Base-by-base conservation (phyloP, 1,140 invertebrate species). In the Drosophila leontia region DNA sequence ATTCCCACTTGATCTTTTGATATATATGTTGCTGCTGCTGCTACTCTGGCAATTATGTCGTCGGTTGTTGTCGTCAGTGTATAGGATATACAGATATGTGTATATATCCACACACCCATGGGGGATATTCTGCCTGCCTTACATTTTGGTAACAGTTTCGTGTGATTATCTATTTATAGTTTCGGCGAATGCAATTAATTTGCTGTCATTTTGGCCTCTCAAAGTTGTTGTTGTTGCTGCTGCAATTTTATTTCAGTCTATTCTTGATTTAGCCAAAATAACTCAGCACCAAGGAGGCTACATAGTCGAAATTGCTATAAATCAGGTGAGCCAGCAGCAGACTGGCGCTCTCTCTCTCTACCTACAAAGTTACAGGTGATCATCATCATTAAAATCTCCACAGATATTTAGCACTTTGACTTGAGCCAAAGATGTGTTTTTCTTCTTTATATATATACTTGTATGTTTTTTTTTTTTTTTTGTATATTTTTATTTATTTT, bases 181-280 rank as follows among this genome's bases (percentile, higher is more conserved):
- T 47, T 44, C 48, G 53, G 59, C 59, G 35, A 79, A 79, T 79
- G 77, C 77, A 79, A 79, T 79, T 79, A 79, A 79, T 79, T 79
- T 72, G 76, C 76, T 79, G 77, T 79, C 77, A 79, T 79, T 77
- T 77, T 48, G 74, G 44, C 67, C 50, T 62, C 45, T 68, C 64
- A 0, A n/a, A n/a, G 34, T 51, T 32, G 11, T 34, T 37, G 59
- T 42, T 63, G 42, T 62, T 62, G 58, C 35, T 61, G 41, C 23
- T 48, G 26, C 44, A 34, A 42, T 61, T 78, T 72, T 71, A 60
- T 79, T 77, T 77, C 15, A 37, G 55, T 26, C 70, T 74, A 74
- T 74, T 74, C 70, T 72, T 35, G 70, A 74, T 68, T 44, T 45
- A 68, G 63, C 63, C 67, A 51, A 67, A 70, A 70, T 70, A 70